Percentiles rank a stretch among this genome's conserved stretches.
These are phyloP conservation scores for Luidia sarsii DNA, from an alignment of 53 echinoderm and acorn worm genomes.

Conservation along the genomic window DNA sequence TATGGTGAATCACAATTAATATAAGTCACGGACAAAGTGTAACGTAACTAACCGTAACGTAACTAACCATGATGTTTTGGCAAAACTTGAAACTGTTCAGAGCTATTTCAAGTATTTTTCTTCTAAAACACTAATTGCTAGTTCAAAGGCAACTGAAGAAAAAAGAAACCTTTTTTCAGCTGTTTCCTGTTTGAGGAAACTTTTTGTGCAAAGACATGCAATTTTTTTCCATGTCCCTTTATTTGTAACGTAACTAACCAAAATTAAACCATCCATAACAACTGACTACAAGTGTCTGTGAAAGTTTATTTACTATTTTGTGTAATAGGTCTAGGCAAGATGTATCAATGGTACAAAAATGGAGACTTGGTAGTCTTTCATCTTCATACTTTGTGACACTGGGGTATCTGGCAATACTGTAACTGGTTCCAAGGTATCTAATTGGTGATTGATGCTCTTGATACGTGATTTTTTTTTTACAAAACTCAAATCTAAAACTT, in stretches of 20 bases:
- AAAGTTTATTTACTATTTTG: neutral
- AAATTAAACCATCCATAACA: neutral
- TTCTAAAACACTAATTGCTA: neutral
- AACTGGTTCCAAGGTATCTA: no score
- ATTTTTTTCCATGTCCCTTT: constrained; percentile 1
- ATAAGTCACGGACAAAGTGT: neutral
- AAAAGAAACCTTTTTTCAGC: neutral
- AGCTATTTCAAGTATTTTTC: neutral
- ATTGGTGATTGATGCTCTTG: no score
- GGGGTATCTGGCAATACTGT: no score
- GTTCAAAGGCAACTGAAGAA: neutral
- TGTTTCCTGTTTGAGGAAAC: neutral
- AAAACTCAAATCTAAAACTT: no score
- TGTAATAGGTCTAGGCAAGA: neutral
- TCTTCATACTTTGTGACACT: no score
- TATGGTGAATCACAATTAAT: no score
- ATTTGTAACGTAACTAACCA: constrained; percentile 9
- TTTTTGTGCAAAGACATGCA: constrained; percentile 7
- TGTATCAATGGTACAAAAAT: neutral
- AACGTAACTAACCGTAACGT: constrained; percentile 17
- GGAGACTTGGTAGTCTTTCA: neutral
- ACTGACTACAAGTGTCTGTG: neutral
- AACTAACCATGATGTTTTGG: constrained; percentile 9
- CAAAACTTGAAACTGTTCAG: neutral
- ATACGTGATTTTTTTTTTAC: no score